Conservation (phyloP, 1,140 invertebrate species). For the Calephelis virginiensis region DNA sequence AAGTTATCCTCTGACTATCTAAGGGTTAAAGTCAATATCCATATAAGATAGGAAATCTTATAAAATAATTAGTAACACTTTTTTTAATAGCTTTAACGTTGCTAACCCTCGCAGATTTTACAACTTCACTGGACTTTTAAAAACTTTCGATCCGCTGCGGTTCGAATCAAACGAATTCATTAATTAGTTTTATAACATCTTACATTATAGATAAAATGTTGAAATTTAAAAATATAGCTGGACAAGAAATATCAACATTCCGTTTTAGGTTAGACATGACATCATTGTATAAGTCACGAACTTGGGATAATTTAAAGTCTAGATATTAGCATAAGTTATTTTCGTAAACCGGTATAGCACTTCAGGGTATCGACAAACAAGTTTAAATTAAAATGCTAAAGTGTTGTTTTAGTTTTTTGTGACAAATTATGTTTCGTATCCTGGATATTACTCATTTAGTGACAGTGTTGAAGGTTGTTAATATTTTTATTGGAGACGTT, state of each 20-base stretch:
- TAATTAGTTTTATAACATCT: no score
- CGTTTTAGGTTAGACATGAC: constrained; percentile 1
- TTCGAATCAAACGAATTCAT: no score
- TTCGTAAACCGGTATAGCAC: constrained; percentile 4
- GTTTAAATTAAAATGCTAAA: background rate
- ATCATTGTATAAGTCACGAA: background rate
- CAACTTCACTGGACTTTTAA: no score
- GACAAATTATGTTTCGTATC: background rate
- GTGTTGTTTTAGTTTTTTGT: background rate
- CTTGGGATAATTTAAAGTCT: constrained; percentile 11
- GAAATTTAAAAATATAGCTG: no score
- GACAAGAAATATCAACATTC: background rate
- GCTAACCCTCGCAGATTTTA: no score
- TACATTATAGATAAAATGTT: no score
- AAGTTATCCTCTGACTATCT: no score
- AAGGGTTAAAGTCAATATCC: no score
- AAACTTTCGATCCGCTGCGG: no score
- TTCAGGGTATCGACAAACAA: background rate
- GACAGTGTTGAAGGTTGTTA: background rate
- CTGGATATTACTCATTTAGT: background rate
- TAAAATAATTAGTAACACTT: no score
- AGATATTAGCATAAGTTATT: constrained; percentile 11
- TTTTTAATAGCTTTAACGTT: no score
- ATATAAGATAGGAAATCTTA: no score
- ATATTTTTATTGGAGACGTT: background rate